Evolutionary conservation across 2,113 vertebrate species (phyloP), one percentile per base, ranked within the genome.

Genomic region (Corvus cornix): DNA sequence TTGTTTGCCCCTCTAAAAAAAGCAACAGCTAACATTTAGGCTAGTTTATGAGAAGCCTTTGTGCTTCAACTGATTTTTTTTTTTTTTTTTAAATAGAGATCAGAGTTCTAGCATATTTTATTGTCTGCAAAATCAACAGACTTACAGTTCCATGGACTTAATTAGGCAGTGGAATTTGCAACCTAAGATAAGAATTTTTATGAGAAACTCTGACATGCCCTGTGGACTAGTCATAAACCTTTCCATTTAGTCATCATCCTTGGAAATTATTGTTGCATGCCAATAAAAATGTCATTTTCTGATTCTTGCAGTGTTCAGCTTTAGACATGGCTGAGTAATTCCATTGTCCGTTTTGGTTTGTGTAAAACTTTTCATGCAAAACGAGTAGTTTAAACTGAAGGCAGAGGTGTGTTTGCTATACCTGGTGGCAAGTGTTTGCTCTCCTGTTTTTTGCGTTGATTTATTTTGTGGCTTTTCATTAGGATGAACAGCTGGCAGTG

Each of bases 121-220:
- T 67, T 89, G 66, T 86, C 37, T 74, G 76, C 68, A 75, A n/a
- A 78, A 87, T 81, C 52, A 84, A 41, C 53, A 72, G 46, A 20
- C 52, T 52, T 90, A 59, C 19, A 55, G 91, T 97, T 92, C 74
- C 69, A 30, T 30, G 82, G 70, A 58, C 48, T 93, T 90, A 95
- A 90, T 91, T 66, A 94, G 92, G 35, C 56, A 43, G 46, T 96
- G 83, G 83, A 96, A 91, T 97, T 98, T 97, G 89, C 95, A 97
- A 94, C 73, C 62, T 51, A 9, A 85, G 95, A 94, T 95, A 97
- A 96, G 66, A 9, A 16, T 16, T 94, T 91, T 75, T 69, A 89
- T 91, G 83, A 86, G 90, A 87, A 89, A 66, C 78, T 94, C 44
- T 16, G 77, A 70, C 91, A 49, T 88, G 79, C 75, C 76, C 87